Evolutionary conservation across 2,797 vertebrate genomes (phyloP).

Genomic region (Cuniculus paca): DNA sequence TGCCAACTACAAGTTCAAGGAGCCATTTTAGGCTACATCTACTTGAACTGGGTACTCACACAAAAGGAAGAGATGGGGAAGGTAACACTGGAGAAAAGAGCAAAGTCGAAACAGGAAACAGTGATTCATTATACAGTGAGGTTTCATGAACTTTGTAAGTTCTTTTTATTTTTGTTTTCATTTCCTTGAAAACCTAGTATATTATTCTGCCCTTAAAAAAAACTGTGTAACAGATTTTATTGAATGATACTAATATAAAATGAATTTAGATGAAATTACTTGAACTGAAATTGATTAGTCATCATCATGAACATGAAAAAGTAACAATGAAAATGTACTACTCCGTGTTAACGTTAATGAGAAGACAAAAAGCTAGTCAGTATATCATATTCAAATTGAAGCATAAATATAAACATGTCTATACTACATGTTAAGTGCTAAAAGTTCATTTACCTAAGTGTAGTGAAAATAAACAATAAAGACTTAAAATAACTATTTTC

Average conservation of each 20-base stretch:
- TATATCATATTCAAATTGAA: neutral
- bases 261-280: slow-evolving; percentile 47
- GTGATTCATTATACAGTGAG: neutral
- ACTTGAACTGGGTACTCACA: slow-evolving; percentile 1
- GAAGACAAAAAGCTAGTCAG: slow-evolving; percentile 1
- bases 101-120: slow-evolving; percentile 59
- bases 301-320: slow-evolving; percentile 36
- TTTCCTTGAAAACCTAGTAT: slow-evolving; percentile 5
- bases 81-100: slow-evolving; percentile 29
- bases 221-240: slow-evolving; percentile 21
- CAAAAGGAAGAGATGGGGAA: slow-evolving; percentile 33
- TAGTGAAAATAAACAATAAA: neutral
- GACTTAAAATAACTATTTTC: neutral
- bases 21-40: slow-evolving; percentile 3
- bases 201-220: slow-evolving; percentile 36
- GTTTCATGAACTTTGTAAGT: slow-evolving; percentile 41
- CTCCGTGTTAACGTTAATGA: neutral
- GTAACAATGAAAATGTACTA: slow-evolving; percentile 10
- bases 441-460: slow-evolving; percentile 9
- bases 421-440: slow-evolving; percentile 11
- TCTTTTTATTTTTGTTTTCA: slow-evolving; percentile 41
- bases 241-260: slow-evolving; percentile 66
- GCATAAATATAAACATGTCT: slow-evolving; percentile 4
- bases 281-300: slow-evolving; percentile 10
- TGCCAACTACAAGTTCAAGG: slow-evolving; percentile 56